Percentiles rank a stretch among this genome's conserved stretches.
Conservation (phyloP, 2,113 vertebrate genomes). For the Zosterops pallidus region DNA sequence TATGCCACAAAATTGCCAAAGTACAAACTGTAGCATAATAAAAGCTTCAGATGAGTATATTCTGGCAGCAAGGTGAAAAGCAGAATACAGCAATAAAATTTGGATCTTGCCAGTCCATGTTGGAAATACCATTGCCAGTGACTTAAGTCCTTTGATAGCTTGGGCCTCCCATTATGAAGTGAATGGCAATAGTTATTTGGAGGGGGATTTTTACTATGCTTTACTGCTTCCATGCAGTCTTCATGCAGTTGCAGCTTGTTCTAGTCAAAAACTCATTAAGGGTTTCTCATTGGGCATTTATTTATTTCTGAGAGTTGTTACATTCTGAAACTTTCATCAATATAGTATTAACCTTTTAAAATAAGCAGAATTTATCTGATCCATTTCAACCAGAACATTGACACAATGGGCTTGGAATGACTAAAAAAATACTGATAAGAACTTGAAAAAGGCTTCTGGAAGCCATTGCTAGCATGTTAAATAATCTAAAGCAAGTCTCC, state of each 20-base stretch:
- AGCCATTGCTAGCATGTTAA: neutral
- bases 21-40: neutral
- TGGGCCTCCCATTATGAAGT: neutral
- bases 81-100: neutral
- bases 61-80: neutral
- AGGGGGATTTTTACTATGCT: neutral
- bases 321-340: neutral
- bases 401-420: neutral
- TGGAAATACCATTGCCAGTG: neutral
- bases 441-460: neutral
- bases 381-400: neutral
- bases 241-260: neutral
- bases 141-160: neutral
- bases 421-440: neutral
- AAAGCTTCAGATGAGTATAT: neutral
- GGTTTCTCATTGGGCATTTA: neutral
- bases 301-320: neutral
- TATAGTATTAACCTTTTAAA: neutral
- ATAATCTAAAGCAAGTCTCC: neutral
- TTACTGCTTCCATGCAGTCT: neutral
- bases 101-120: neutral
- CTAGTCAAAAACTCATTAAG: neutral
- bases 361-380: neutral
- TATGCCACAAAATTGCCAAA: neutral
- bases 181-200: neutral